Evolutionary conservation across 2,888 invertebrate species (phyloP).

Genomic region (Macropis europaea): DNA sequence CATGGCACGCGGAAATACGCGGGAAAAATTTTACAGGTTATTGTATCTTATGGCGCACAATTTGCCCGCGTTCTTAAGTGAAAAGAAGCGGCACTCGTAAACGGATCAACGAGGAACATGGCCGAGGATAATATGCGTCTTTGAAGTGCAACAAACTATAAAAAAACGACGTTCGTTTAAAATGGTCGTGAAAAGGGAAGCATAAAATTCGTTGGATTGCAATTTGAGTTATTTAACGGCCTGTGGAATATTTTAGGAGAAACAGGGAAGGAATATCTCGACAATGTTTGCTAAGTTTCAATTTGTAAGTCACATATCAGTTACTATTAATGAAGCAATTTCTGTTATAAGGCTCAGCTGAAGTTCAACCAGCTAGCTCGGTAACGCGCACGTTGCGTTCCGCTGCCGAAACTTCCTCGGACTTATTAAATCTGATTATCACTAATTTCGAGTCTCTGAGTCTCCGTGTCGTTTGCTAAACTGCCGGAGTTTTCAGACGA

Average conservation of each 20-base stretch:
- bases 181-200: not conserved
- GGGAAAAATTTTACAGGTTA: conserved; percentile 22
- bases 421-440: conserved; percentile 53
- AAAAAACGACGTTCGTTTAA: conserved; percentile 4
- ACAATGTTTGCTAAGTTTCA: not conserved
- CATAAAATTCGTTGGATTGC: not conserved
- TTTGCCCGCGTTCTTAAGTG: conserved; percentile 13
- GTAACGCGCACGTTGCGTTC: conserved; percentile 4
- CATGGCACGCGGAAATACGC: not conserved
- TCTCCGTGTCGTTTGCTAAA: conserved; percentile 17
- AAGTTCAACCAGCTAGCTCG: conserved; percentile 10
- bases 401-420: conserved; percentile 29
- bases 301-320: not conserved
- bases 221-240: not conserved
- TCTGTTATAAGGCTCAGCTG: conserved; percentile 9
- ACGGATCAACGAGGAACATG: conserved; percentile 23
- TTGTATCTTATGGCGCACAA: conserved; percentile 5
- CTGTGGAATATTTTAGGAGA: too few species aligned
- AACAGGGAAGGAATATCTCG: too few species aligned
- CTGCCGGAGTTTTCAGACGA: conserved; percentile 20
- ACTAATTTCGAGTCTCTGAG: conserved; percentile 35
- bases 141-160: conserved; percentile 23
- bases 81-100: conserved; percentile 34
- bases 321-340: conserved; percentile 26
- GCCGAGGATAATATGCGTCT: not conserved